Evolutionary conservation across 2,888 invertebrate species (phyloP).

Genomic region (Nomada goodeniana): DNA sequence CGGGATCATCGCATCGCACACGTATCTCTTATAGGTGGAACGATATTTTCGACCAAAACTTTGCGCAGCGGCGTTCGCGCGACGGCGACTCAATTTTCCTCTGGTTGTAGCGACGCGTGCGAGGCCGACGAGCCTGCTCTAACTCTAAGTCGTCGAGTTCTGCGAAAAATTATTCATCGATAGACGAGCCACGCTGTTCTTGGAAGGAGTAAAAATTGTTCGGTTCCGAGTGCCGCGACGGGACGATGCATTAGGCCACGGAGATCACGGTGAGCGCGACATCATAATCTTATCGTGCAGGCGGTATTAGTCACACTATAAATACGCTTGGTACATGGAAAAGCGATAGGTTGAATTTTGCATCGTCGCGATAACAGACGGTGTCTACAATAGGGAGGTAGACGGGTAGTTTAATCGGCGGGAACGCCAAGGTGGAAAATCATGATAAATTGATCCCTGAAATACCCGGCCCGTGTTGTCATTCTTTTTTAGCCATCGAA

Average conservation of each 20-base stretch:
- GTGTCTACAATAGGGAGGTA: constrained; percentile 3
- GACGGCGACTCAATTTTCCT: neutral
- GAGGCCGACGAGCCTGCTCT: neutral
- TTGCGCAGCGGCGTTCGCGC: neutral
- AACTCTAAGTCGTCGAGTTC: neutral
- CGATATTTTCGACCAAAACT: neutral
- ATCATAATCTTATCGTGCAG: constrained; percentile 68
- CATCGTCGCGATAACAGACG: constrained; percentile 43
- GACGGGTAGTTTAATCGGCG: constrained; percentile 11
- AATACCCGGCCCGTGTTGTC: constrained; percentile 30
- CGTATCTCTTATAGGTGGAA: constrained; percentile 20
- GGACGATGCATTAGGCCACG: constrained; percentile 28
- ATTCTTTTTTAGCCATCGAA: constrained; percentile 52
- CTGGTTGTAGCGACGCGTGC: neutral
- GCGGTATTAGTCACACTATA: constrained; percentile 65
- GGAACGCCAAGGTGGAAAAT: neutral
- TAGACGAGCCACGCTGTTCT: neutral
- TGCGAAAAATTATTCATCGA: neutral
- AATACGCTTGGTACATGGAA: constrained; percentile 56
- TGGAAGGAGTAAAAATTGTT: constrained; percentile 23
- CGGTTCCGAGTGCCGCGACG: constrained; percentile 22
- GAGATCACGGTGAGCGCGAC: constrained; percentile 48
- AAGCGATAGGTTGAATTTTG: constrained; percentile 54
- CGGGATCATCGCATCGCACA: constrained; percentile 25
- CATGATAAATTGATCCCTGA: constrained; percentile 38